Evolutionary conservation across 2,113 vertebrate species (phyloP), one percentile per base, ranked within the genome.

Genomic region (Fulica atra): DNA sequence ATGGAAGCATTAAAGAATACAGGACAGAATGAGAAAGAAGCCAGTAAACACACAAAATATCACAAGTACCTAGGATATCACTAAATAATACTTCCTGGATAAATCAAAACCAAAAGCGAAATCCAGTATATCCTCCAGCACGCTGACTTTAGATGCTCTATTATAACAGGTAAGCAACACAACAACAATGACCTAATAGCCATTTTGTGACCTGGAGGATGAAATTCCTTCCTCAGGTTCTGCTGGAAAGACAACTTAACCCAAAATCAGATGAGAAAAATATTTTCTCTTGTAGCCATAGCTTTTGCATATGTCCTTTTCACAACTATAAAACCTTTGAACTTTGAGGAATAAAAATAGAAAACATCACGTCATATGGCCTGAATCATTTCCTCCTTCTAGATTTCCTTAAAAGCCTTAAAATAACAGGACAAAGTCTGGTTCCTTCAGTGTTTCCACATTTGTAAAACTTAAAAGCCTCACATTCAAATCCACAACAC

Each of bases 331-430:
- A 91, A 88, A 66, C 48, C 82, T 95, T 24, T 94, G 48, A 82
- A 96, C 97, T 94, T 94, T 35, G 59, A 90, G 92, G 80, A 95
- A 94, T 97, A 98, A 98, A 98, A 98, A 99, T 98, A 99, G 96
- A 88, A 92, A 44, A 92, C 63, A 95, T 97, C 92, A 93, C 83
- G 18, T 98, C 97, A 94, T 69, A 92, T 50, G 90, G 93, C 93
- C 94, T 84, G 71, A 96, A 92, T 87, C 72, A 97, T 90, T 98
- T 98, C 97, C 97, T 98, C 93, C 98, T 98, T 98, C 95, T 94
- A 93, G 66, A 80, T 95, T 98, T 98, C 97, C 95, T 97, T 97
- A 97, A 97, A 94, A 96, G 48, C 48, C 77, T 94, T 91, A 96
- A 97, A 97, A 96, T 96, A 98, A 97, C 92, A 97, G 85, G 81